These are phyloP conservation scores for Melanotaenia boesemani DNA, from an alignment of 2,797 vertebrate species.

Conservation along the genomic window DNA sequence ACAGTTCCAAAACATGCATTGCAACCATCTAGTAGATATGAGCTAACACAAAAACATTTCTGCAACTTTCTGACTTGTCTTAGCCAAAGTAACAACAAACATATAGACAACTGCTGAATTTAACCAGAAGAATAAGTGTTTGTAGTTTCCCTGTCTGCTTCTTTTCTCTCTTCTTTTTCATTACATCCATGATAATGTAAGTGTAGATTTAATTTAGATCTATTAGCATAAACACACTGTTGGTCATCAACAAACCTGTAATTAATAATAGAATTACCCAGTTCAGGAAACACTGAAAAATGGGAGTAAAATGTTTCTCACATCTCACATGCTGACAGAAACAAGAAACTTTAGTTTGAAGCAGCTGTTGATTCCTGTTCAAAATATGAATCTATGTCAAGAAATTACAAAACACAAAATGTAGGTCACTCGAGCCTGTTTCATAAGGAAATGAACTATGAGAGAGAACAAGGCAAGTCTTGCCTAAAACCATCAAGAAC, in stretches of 20 bases:
- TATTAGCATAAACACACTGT: too few relatives aligned
- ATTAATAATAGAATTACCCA: too few relatives aligned
- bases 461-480: neutral
- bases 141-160: too few relatives aligned
- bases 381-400: conserved; percentile 3
- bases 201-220: too few relatives aligned
- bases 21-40: conserved; percentile 21
- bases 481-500: too few relatives aligned
- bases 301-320: conserved; percentile 4
- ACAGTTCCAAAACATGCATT: neutral
- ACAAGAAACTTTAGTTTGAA: neutral
- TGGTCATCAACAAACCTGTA: too few relatives aligned
- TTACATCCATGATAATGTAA: too few relatives aligned
- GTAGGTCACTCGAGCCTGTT: conserved; percentile 32
- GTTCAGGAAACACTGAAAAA: too few relatives aligned
- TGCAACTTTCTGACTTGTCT: neutral
- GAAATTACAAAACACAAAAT: conserved; percentile 32
- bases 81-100: neutral
- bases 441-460: conserved; percentile 6
- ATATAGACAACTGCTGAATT: too few relatives aligned
- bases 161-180: too few relatives aligned
- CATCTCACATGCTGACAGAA: conserved; percentile 2
- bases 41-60: neutral
- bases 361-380: neutral
- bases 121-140: too few relatives aligned